Conservation (phyloP, 2,888 invertebrate species). For the Dasysyrphus tricinctus region DNA sequence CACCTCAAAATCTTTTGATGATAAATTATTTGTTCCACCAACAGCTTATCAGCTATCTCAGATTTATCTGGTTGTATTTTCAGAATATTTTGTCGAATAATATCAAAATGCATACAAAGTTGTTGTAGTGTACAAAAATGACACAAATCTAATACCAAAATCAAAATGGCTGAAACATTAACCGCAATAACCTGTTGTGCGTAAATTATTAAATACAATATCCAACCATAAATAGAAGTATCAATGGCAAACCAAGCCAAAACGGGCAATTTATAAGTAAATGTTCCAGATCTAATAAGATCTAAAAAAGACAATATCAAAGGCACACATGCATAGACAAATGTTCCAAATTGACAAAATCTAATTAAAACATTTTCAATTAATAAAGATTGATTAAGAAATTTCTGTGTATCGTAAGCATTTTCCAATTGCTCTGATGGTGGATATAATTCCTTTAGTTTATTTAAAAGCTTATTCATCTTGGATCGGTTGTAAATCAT, state of each 20-base stretch:
- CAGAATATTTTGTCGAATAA: background rate
- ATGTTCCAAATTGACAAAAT: background rate
- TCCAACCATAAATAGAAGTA: background rate
- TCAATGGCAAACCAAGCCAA: background rate
- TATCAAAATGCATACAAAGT: slow-evolving; percentile 13
- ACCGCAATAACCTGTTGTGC: background rate
- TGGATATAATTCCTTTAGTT: background rate
- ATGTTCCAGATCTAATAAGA: background rate
- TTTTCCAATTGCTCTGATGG: background rate
- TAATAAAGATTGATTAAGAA: background rate
- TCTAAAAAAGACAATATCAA: background rate
- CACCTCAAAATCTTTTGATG: slow-evolving; percentile 27
- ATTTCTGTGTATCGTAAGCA: background rate
- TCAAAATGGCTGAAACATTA: background rate
- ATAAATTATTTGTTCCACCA: background rate
- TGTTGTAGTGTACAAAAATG: background rate
- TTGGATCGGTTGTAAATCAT: background rate
- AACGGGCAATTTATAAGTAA: background rate
- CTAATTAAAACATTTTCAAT: slow-evolving; percentile 5
- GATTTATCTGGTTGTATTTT: slow-evolving; percentile 8
- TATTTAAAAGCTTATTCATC: background rate
- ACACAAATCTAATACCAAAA: background rate
- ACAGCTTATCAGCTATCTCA: background rate
- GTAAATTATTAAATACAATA: background rate
- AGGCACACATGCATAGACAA: background rate